These are phyloP conservation scores for Thereva nobilitata DNA, from an alignment of 2,888 invertebrate genomes.

Conservation along the genomic window DNA sequence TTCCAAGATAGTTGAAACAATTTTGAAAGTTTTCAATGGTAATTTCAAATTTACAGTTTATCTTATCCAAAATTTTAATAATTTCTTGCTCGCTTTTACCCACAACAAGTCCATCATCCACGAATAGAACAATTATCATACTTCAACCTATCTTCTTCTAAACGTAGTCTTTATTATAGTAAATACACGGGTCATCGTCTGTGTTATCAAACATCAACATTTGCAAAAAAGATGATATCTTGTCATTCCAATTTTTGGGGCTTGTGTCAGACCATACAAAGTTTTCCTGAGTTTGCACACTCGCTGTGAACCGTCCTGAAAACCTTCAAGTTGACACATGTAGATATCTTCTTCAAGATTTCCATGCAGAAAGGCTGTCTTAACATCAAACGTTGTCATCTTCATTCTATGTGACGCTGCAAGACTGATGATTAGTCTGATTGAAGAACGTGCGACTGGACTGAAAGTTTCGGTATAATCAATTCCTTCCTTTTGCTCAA, in stretches of 20 bases:
- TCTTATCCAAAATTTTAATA: neutral
- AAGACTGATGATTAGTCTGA: conserved; percentile 28
- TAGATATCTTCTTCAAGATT: conserved; percentile 39
- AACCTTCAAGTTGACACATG: conserved; percentile 39
- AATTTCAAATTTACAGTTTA: conserved; percentile 12
- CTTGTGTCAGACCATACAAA: conserved; percentile 12
- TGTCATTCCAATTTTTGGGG: conserved; percentile 17
- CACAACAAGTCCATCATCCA: conserved; percentile 9
- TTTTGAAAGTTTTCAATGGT: conserved; percentile 2
- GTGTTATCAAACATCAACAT: neutral
- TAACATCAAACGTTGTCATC: too few relatives aligned
- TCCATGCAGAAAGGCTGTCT: too few relatives aligned
- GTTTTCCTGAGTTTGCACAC: neutral
- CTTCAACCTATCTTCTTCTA: conserved; percentile 4
- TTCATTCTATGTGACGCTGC: too few relatives aligned
- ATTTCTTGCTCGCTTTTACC: too few relatives aligned
- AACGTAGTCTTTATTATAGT: conserved; percentile 9
- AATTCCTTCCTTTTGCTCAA: conserved; percentile 18
- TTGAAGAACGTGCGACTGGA: conserved; percentile 14
- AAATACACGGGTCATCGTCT: conserved; percentile 14
- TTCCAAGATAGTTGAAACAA: conserved; percentile 2
- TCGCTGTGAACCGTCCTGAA: neutral
- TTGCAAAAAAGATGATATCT: conserved; percentile 15
- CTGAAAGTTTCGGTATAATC: conserved; percentile 18
- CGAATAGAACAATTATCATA: too few relatives aligned